Base-by-base conservation (phyloP, 2,113 vertebrate species). In the Centropus bengalensis region DNA sequence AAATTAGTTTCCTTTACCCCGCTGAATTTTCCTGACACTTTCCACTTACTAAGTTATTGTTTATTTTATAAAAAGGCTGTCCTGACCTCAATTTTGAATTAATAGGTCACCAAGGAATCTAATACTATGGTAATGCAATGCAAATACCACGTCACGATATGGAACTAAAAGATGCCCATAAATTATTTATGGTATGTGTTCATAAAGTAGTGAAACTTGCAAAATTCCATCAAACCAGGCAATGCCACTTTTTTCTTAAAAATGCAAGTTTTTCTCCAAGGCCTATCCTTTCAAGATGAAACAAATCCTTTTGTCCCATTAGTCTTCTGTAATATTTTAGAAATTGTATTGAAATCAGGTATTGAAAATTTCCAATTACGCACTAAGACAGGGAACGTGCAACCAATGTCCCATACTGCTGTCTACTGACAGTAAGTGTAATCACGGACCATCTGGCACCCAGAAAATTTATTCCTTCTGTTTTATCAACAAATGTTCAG, bases 21-120 rank as follows among this genome's bases (percentile, higher is more conserved):
- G 5, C 47, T 75, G 78, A 91, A 47, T 89, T 96, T 95, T 80
- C 80, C 47, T 86, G 66, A 87, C 18, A 36, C 30, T 93, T 85
- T 36, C 81, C 91, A 78, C 60, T 82, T 81, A 45, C 24, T 58
- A 66, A 45, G 49, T 85, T 82, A 17, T 66, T 94, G 84, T 89
- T 93, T 92, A n/a, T 76, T 94, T 93, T 70, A 79, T 58, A 75
- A 73, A 89, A 91, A 91, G 36, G 7, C 54, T 93, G 24, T 67
- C 51, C 93, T 91, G 73, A 59, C 64, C 58, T 94, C 82, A 54
- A 24, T 59, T 94, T 82, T 82, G 68, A 93, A 88, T 81, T 82
- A 86, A 88, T 30, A 70, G 30, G 42, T 88, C 78, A 89, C 86
- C n/a, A 67, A 81, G 54, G 70, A 89, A 88, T 82, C 54, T 52